Evolutionary conservation across 2,113 vertebrate species (phyloP).

Genomic region (Cynopterus brachyotis): DNA sequence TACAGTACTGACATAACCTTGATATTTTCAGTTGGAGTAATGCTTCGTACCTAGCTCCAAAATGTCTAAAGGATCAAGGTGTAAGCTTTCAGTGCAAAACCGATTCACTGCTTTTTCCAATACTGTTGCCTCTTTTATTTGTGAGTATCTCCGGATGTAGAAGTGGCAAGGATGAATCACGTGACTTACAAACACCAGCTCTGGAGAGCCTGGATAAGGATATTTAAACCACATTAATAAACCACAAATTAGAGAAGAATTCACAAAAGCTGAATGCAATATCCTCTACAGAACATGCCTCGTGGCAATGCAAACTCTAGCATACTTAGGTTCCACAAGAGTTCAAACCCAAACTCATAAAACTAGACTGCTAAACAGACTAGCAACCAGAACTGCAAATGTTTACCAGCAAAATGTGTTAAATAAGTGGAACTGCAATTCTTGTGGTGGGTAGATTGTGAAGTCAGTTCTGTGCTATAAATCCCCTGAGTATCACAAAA

Average conservation of each 20-base stretch:
- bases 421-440: neutral
- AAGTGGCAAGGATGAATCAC: conserved; percentile 92
- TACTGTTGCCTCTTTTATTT: conserved; percentile 79
- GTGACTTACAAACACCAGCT: conserved; percentile 89
- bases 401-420: conserved; percentile 17
- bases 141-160: conserved; percentile 87
- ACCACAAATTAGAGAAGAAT: neutral
- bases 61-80: conserved; percentile 81
- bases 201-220: conserved; percentile 75
- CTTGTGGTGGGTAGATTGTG: neutral
- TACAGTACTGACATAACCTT: conserved; percentile 23
- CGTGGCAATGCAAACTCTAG: neutral
- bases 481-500: neutral
- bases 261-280: conserved; percentile 18
- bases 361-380: neutral
- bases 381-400: neutral
- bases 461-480: neutral
- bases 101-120: conserved; percentile 85
- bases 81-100: conserved; percentile 79
- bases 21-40: conserved; percentile 30
- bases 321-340: neutral
- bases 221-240: conserved; percentile 51
- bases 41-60: conserved; percentile 87
- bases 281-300: neutral
- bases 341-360: neutral